Evolutionary conservation across 2,113 vertebrate genomes (phyloP), one percentile per base, ranked within the genome.

Genomic region (Nipponia nippon): DNA sequence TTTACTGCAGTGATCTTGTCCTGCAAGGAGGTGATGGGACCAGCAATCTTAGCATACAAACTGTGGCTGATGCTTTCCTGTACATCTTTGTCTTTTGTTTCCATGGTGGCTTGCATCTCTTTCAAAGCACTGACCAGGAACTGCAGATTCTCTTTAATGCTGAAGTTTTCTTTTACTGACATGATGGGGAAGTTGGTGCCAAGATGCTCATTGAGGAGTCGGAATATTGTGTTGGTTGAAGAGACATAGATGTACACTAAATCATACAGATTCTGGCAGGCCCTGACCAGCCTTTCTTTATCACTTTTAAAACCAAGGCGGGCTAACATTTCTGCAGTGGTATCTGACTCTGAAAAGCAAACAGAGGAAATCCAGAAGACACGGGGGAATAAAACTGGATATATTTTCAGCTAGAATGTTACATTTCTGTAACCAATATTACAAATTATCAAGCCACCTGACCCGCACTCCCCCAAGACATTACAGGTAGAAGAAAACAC

Each of bases 101-200:
- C 92, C 32, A 97, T 6, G 2, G 50, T 58, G 58, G 66, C 44
- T 32, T 96, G 81, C 81, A 98, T 92, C 58, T 97, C 95, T 84
- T 95, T 98, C 91, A 97, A 89, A 81, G 79, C 65, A n/a, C 11
- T 90, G 42, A 96, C 12, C 32, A 98, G 83, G 25, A 97, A 61
- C 53, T 97, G 90, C 85, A 98, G 94, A 44, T 97, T 95, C 34
- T 96, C 90, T 77, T 95, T 93, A 89, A 98, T 69, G 56, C 55
- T 93, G 27, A 67, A 80, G 62, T 96, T 85, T 79, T 98, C 96
- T 63, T 87, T 96, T 70, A 97, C 65, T 70, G 69, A 5, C n/a
- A 95, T 34, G 23, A 22, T 90, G 67, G 80, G 30, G 36, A 98
- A 92, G 40, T 30, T 84, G 46, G 94, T 95, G 69, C 77, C 94